phyloP scores from a whole-genome alignment of 1,140 invertebrate species.

The Calephelis virginiensis region DNA sequence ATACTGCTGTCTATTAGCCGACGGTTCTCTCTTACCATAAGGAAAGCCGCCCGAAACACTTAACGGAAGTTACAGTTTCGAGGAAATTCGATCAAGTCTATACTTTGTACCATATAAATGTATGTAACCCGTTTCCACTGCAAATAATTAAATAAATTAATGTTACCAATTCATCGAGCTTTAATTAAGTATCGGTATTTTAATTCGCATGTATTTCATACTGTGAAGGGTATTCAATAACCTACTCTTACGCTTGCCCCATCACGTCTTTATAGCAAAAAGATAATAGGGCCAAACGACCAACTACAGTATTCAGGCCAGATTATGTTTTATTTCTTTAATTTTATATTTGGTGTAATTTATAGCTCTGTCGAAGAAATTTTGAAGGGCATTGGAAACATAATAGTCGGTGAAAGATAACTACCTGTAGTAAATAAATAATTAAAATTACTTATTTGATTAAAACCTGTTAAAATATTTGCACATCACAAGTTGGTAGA shows the following conservation, averaged over 20 bases:
- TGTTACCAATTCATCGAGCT: slow-evolving; percentile 3
- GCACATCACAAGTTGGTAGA: too few relatives aligned
- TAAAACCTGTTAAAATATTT: too few relatives aligned
- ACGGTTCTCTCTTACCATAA: too few relatives aligned
- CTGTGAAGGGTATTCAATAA: slow-evolving; percentile 13
- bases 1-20: too few relatives aligned
- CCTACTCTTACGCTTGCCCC: not conserved
- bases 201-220: slow-evolving; percentile 12
- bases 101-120: not conserved
- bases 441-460: too few relatives aligned
- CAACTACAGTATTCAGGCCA: slow-evolving; percentile 4
- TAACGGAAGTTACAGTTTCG: slow-evolving; percentile 9
- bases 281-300: slow-evolving; percentile 8
- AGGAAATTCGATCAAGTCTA: not conserved
- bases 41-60: too few relatives aligned
- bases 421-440: too few relatives aligned
- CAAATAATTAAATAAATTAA: slow-evolving; percentile 2
- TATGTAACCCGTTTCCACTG: not conserved
- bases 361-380: not conserved
- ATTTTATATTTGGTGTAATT: not conserved
- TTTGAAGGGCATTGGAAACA: too few relatives aligned
- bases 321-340: not conserved
- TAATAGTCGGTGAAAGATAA: too few relatives aligned
- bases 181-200: slow-evolving; percentile 16
- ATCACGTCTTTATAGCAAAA: slow-evolving; percentile 9